Base-by-base conservation (phyloP, 2,888 invertebrate species). In the Rhamphomyia laevipes region DNA sequence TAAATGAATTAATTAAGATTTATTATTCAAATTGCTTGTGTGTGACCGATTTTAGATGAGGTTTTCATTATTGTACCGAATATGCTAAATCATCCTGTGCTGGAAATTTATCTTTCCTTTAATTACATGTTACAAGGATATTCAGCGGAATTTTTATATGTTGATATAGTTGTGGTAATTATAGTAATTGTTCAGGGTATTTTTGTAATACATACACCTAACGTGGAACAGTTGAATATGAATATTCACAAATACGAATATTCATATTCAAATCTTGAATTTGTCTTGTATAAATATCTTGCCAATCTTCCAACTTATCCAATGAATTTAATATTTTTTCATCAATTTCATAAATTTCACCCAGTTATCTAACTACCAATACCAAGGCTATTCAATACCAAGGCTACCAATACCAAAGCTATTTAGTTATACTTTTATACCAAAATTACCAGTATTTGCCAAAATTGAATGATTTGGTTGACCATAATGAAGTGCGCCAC, bases 381-480 rank as follows among this genome's bases (percentile, higher is more conserved):
- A 17, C 86, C 89, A 4, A 85, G 83, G 56, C 77, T 76, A 56
- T 82, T 77, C 40, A 96, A 64, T 47, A 94, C 63, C 64, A 91
- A 95, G 1, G 95, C 95, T 67, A 95, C 86, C 88, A 95, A 88
- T 13, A 95, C 81, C 33, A 96, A 70, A 0, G 95, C 95, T 63
- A 84, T 88, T 59, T 71, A 0, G 93, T 93, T 40, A 70, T 74
- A 0, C 84, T 94, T 11, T 74, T 69, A 2, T 78, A 77, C 43
- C 89, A 61, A 63, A 84, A 89, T 82, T 79, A 1, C 74, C 70
- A 0, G 72, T 57, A 55, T 82, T 77, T 2, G 77, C 73, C 49
- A 95, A 73, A 72, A 85, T 79, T 43, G 78, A 66, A 63, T 91
- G 82, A 70, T 95, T 94, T 0, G 94, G 93, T 66, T 94, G 86